Base-by-base conservation (phyloP, 2,888 invertebrate genomes). In the Catocala nupta region DNA sequence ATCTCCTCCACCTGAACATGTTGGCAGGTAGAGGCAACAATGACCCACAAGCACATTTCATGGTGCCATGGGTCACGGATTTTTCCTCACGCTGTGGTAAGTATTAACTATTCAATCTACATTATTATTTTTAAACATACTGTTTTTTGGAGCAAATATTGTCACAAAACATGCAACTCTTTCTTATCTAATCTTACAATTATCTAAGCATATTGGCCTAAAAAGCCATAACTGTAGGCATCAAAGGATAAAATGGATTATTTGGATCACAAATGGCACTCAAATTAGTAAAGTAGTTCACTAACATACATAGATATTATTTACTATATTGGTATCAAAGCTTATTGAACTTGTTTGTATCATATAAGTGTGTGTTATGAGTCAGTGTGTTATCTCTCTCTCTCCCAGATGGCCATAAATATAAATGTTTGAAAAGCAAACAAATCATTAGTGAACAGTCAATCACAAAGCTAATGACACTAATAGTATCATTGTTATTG, bases 61-160 rank as follows among this genome's bases (percentile, higher is more conserved):
- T 99, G 68, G 96, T 99, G 86, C 99, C 99, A 0, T 99, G 99
- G 99, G 98, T 99, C 0, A 98, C 97, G 36, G 99, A 99, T 92
- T 99, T 99, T 85, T 93, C 96, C 11, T 96, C 96, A 0, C 95
- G 97, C 75, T 97, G 96, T 87, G 98, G 98, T 70, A 95, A 89
- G 85, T 75, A 39, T 25, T 25, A 25, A 25, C 25, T 25, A 25
- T 25, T 25, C 4, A 25, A 25, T 25, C 25, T 25, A 25, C 25
- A 25, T 25, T 25, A 25, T 25, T 25, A 25, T 25, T 25, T 25
- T 25, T 3, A 25, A 25, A 25, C 25, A 25, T 25, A 16, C 16
- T 25, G 25, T 25, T 1, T 25, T 1, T 25, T 25, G 3, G 25
- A 25, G 3, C 25, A 25, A 25, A 16, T 16, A 2, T 25, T 25